Evolutionary conservation across 1,140 invertebrate species (phyloP), one percentile per base, ranked within the genome.

Genomic region (Belonocnema kinseyi): DNA sequence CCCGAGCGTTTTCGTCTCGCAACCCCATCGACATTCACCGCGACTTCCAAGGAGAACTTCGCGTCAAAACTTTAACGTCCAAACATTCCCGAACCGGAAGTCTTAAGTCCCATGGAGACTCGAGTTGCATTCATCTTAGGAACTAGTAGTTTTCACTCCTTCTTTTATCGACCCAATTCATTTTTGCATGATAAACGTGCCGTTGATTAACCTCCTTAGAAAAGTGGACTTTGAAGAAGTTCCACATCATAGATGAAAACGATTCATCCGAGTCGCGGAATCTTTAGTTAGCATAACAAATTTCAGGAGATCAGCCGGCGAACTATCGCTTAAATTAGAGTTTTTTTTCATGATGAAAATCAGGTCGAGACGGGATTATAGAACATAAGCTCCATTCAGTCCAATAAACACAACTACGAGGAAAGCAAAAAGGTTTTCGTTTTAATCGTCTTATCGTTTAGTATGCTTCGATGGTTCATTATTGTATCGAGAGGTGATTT

Each of bases 51-150:
- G 56, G 53, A 53, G 53, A 72, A 50, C 53, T 56, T 66, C 50
- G 72, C 74, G 78, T 82, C 81, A 79, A 84, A 86, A 83, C 81
- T 84, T 85, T 80, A 82, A 84, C 83, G 76, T 79, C 80, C 79
- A 70, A 80, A 81, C 77, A 76, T 77, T 77, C 74, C 72, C 66
- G 58, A 66, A 77, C 74, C 77, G 73, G 78, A 75, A 77, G 75
- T 79, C 80, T 81, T 51, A 73, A 81, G 80, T 72, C 56, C 73
- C 61, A 33, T 17, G 76, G 54, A 74, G 75, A 80, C 58, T 75
- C 50, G 33, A 78, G 66, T 54, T 53, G 50, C 21, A 66, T 66
- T 66, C 33, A 66, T 66, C 58, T 26, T 66, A 66, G 33, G n/a
- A 66, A 66, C 61, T 66, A 66, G 61, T 66, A 66, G 61, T 66